Evolutionary conservation across 2,113 vertebrate species (phyloP), one percentile per base, ranked within the genome.

Genomic region (Hystrix brachyura): DNA sequence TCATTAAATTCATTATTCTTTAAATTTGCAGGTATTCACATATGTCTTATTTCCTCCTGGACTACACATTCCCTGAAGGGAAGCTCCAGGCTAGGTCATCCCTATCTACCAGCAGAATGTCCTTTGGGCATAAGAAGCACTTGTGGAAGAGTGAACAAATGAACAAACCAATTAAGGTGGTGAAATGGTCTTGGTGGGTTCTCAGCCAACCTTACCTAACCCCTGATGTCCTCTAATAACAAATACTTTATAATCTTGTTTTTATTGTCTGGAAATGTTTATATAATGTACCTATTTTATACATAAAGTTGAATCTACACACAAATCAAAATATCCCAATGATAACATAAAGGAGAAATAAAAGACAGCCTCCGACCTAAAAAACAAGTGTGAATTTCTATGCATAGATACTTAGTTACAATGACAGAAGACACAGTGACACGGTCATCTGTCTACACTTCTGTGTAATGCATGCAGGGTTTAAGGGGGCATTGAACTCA

Each of bases 291-390:
- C 11, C 38, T 34, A 55, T n/a, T 34, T 43, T n/a, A 64, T 2
- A 32, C n/a, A 91, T 38, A 19, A 82, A 97, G 18, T 79, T 88
- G 48, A 74, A 80, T 43, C 67, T 95, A 72, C 12, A 53, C 12
- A 29, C 25, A 81, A 76, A 82, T 71, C 4, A 90, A 96, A 96
- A 87, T 64, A 34, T 64, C 14, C 19, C 53, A 87, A 90, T 93
- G 94, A 48, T 84, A 90, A 78, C 43, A 51, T 43, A 80, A 93
- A 53, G 15, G 32, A 55, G 71, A 86, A 67, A 72, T 86, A 46
- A 83, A 48, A 79, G 32, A 86, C 27, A 51, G 60, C 51, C 64
- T 90, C 4, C 51, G 10, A n/a, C 72, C 29, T 1, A 87, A 62
- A 94, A 88, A 65, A 65, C 21, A 29, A 71, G 38, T 48, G 65